Base-by-base conservation (phyloP, 2,888 invertebrate genomes). In the Maniola hyperantus region DNA sequence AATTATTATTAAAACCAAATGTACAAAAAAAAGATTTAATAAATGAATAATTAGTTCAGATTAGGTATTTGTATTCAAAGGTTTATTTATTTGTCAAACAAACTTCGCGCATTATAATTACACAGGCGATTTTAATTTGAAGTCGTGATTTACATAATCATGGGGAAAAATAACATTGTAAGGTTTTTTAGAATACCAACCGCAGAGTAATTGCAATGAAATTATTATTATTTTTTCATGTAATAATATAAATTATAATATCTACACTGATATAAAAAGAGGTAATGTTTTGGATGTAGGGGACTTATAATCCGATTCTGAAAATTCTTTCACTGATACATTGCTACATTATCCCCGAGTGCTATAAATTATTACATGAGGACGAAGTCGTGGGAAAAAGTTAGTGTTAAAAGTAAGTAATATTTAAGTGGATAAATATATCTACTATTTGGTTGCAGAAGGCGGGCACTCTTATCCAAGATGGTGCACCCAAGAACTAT, bases 81-180 rank as follows among this genome's bases (percentile, higher is more conserved):
- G 34, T 26, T 26, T 48, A 54, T 13, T 53, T 48, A 26, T 48
- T 68, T 63, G 60, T 71, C 71, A 70, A 68, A 34, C 42, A 63
- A 59, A 51, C 5, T 65, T 65, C 48, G 11, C 36, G 54, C 36
- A 26, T 46, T n/a, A 20, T 65, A 65, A 65, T 70, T 65, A 50
- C 57, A 50, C 33, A 50, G 42, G 60, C 64, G 51, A 33, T 44
- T 48, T 39, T 68, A 66, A 68, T 68, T 69, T 63, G 13, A 36
- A 66, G 61, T 70, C 68, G 61, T 68, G 62, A 70, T 62, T 39
- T 57, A 20, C 48, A 42, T 64, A 68, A 62, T 68, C 64, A 62
- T 50, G 26, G 54, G 50, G 50, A 26, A 68, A 65, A 51, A 64
- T 65, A 46, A 33, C 50, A 55, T 50, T 64, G 54, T 55, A 50